Base-by-base conservation (phyloP, 2,113 vertebrate genomes). In the Mustela lutreola region DNA sequence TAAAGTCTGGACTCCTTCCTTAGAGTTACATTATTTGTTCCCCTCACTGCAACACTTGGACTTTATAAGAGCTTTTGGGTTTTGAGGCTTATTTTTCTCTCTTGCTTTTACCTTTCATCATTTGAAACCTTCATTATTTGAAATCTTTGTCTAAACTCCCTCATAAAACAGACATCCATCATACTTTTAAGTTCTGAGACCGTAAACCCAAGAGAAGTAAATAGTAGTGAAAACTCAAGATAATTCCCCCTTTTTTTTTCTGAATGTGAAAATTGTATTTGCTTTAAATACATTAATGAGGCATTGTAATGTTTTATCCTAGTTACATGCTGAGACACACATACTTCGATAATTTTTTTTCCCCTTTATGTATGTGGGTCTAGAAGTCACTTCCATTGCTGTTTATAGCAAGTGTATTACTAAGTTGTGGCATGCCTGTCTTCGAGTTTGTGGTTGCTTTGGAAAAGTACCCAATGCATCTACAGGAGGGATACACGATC, bases 61-160 rank as follows among this genome's bases (percentile, higher is more conserved):
- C n/a, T 60, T 75, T 24, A 45, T 4, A 80, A 24, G 5, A 7
- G 1, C 4, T 78, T 92, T 48, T 28, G 28, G 42, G 16, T 62
- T 84, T 76, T 81, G 10, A 85, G 15, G 16, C 2, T 58, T 89
- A 48, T 45, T 76, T 76, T 85, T 82, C 58, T 80, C 53, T 39
- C 15, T 6, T 33, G 48, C n/a, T 78, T 56, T 87, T 11, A 76
- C 11, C 11, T 62, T 71, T 80, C 11, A 42, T 18, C 42, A 73
- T 83, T 89, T 96, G 22, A 73, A 58, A 42, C 7, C 50, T 42
- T 73, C 7, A 26, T 12, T 50, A 65, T 78, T 73, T 94, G 42
- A 96, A 96, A 93, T 33, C 28, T 78, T 26, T n/a, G 12, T 60
- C 19, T 87, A 92, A 90, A 93, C 4, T 81, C 24, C 26, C 14